Evolutionary conservation across 2,113 vertebrate genomes (phyloP).

Genomic region (Felis chaus): DNA sequence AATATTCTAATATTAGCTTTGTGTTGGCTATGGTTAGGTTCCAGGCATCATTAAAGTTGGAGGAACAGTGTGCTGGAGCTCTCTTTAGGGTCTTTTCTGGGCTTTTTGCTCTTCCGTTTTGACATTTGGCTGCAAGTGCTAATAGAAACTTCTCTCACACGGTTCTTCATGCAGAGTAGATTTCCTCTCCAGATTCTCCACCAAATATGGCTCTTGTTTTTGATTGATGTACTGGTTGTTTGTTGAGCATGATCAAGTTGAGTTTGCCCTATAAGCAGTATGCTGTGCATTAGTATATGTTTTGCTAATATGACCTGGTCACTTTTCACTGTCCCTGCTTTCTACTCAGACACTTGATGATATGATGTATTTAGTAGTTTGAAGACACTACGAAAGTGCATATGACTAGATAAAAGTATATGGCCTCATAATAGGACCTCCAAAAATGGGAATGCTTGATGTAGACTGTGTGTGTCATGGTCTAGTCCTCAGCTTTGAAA

Average conservation of each 20-base stretch:
- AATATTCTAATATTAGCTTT: not conserved
- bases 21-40: not conserved
- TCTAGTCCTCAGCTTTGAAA: constrained; percentile 46
- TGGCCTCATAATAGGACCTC: not conserved
- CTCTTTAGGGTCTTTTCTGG: not conserved
- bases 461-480: not conserved
- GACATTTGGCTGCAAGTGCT: not conserved
- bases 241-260: not conserved
- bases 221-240: not conserved
- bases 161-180: constrained; percentile 12
- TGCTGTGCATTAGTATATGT: not conserved
- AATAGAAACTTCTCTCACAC: not conserved
- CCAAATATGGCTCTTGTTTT: not conserved
- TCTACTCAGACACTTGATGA: not conserved
- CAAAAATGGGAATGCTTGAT: not conserved
- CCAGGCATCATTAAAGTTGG: not conserved
- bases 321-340: not conserved
- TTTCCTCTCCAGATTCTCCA: not conserved
- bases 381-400: not conserved
- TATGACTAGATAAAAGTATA: not conserved
- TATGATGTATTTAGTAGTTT: constrained; percentile 30
- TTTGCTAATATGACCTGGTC: not conserved
- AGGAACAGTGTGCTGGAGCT: not conserved
- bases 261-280: not conserved
- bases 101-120: not conserved